Evolutionary conservation across 2,797 vertebrate species (phyloP).

Genomic region (Pipistrellus pipistrellus): DNA sequence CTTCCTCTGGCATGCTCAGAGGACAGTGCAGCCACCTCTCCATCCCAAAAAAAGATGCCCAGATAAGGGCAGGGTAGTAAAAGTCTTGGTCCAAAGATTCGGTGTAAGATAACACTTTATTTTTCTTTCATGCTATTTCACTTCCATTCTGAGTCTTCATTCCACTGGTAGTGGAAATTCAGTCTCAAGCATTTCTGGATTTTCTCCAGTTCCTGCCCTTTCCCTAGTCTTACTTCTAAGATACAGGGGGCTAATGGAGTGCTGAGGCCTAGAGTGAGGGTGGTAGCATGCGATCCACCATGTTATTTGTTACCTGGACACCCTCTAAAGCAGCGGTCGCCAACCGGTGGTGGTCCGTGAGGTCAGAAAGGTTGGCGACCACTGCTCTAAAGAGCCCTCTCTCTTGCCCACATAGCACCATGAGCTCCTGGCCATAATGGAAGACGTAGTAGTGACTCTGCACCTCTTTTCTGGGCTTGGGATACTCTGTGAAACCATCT

Average conservation of each 20-base stretch:
- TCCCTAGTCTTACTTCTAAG: neutral
- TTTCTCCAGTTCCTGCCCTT: neutral
- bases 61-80: neutral
- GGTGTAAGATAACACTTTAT: neutral
- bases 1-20: neutral
- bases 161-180: neutral
- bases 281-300: neutral
- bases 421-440: neutral
- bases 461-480: too few species aligned
- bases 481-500: neutral
- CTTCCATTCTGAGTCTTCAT: conserved; percentile 1
- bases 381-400: neutral
- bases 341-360: too few species aligned
- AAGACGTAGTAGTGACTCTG: neutral
- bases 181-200: neutral
- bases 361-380: too few species aligned
- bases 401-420: neutral
- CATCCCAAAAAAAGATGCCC: neutral
- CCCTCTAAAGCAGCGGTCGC: neutral
- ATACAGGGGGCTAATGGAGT: neutral
- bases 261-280: accelerated
- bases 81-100: neutral
- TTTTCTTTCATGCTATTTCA: conserved; percentile 36
- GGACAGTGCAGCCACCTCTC: neutral
- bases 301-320: neutral